Percentiles rank a stretch among this genome's conserved stretches.
phyloP scores from a whole-genome alignment of 2,888 invertebrate species.

The Orchestes rusci region DNA sequence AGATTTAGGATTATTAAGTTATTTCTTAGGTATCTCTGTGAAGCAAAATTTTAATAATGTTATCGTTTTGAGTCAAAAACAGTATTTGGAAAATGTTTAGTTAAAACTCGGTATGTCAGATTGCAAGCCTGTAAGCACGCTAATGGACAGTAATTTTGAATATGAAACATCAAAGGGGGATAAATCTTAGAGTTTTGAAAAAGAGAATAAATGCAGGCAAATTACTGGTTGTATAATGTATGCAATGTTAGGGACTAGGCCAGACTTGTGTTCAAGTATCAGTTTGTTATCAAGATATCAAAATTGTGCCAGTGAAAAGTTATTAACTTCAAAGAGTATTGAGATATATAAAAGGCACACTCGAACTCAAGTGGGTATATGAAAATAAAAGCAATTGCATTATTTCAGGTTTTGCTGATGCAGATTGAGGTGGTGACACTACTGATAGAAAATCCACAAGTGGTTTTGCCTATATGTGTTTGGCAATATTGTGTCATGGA shows the following conservation, averaged over 20 bases:
- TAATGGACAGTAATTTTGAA: slow-evolving; percentile 20
- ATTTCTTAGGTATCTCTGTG: slow-evolving; percentile 18
- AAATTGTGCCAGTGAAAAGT: slow-evolving; percentile 14
- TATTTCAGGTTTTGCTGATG: slow-evolving; percentile 7
- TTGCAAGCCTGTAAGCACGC: slow-evolving; percentile 1
- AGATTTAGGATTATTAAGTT: slow-evolving; percentile 16
- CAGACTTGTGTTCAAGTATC: slow-evolving; percentile 21
- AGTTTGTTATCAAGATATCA: slow-evolving; percentile 9
- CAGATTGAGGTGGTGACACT: slow-evolving; percentile 5
- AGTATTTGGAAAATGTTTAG: slow-evolving; percentile 4
- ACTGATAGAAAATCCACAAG: slow-evolving; percentile 3
- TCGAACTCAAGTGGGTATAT: slow-evolving; percentile 1
- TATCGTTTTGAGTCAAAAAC: slow-evolving; percentile 9
- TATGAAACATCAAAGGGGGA: slow-evolving; percentile 10
- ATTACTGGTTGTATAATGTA: slow-evolving; percentile 25
- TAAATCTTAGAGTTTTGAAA: not conserved
- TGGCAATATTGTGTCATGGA: slow-evolving; percentile 6
- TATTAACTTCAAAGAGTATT: slow-evolving; percentile 20
- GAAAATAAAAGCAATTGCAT: not conserved
- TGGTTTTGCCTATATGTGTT: slow-evolving; percentile 5
- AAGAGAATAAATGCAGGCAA: slow-evolving; percentile 18
- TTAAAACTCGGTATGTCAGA: slow-evolving; percentile 4
- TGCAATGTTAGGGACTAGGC: slow-evolving; percentile 19
- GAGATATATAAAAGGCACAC: slow-evolving; percentile 18
- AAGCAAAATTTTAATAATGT: slow-evolving; percentile 10